Evolutionary conservation across 1,140 invertebrate species (phyloP).

Genomic region (Phortica variegata): DNA sequence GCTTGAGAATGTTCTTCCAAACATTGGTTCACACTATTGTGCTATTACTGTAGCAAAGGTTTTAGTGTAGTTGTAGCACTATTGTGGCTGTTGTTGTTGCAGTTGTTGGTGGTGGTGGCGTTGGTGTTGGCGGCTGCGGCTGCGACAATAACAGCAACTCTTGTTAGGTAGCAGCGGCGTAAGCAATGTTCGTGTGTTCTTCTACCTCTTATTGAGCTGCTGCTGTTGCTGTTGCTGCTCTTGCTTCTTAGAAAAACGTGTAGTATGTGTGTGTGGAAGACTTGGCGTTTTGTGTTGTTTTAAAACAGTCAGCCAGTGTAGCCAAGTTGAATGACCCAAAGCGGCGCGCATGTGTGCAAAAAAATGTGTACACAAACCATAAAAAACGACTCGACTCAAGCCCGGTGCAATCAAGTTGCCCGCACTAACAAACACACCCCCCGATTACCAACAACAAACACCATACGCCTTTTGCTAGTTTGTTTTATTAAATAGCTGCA

Average conservation of each 20-base stretch:
- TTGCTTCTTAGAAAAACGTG: conserved; percentile 19
- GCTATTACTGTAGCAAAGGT: too few relatives aligned
- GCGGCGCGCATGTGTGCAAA: conserved; percentile 46
- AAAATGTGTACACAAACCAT: conserved; percentile 54
- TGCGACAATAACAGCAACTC: conserved; percentile 18
- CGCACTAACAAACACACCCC: conserved; percentile 13
- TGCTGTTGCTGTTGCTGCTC: conserved; percentile 12
- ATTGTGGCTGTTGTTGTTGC: too few relatives aligned
- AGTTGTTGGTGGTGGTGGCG: conserved; percentile 33
- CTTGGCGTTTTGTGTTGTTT: too few relatives aligned
- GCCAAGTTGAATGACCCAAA: conserved; percentile 46
- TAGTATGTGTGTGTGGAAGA: too few relatives aligned
- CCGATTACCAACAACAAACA: too few relatives aligned
- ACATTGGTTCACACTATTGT: too few relatives aligned
- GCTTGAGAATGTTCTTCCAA: too few relatives aligned
- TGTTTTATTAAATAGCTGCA: background rate
- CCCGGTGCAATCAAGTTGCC: conserved; percentile 20
- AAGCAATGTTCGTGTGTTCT: too few relatives aligned
- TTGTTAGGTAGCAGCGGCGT: conserved; percentile 36
- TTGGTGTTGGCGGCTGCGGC: conserved; percentile 24
- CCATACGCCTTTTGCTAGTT: conserved; percentile 45
- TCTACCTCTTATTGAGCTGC: conserved; percentile 11
- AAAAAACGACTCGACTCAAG: conserved; percentile 39
- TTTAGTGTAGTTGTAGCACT: too few relatives aligned
- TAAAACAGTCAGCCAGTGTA: conserved; percentile 18